Conservation (phyloP, 53 echinoderm and acorn worm genomes). For the Patiria pectinifera region DNA sequence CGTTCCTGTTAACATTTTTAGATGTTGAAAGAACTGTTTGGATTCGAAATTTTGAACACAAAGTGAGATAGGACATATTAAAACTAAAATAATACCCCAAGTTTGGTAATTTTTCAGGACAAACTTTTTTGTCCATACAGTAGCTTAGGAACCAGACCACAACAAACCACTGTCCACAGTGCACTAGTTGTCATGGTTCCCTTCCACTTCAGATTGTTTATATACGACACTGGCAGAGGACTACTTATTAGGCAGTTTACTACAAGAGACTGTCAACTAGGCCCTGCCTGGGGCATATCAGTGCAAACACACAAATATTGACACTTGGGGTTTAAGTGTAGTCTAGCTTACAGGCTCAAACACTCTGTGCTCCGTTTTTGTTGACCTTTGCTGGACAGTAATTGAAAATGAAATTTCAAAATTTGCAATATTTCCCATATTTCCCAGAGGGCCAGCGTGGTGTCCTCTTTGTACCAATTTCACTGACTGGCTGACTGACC, state of each 20-base stretch:
- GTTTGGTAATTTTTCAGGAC: not conserved
- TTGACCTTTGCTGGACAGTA: not conserved
- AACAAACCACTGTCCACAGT: not conserved
- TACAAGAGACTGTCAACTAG: not conserved
- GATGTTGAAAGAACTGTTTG: too few relatives aligned
- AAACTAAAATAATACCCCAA: not conserved
- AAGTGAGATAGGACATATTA: too few relatives aligned
- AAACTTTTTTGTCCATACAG: not conserved
- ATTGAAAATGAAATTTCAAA: not conserved
- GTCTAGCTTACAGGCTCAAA: not conserved
- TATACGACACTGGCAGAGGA: not conserved
- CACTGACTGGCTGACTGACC: too few relatives aligned
- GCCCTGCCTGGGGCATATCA: not conserved
- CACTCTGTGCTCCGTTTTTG: constrained; percentile 1
- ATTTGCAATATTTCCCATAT: too few relatives aligned
- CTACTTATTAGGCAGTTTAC: not conserved
- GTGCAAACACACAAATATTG: constrained; percentile 28
- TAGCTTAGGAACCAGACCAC: constrained; percentile 3
- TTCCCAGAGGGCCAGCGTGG: too few relatives aligned
- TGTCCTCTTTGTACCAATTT: too few relatives aligned
- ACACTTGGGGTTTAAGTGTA: not conserved
- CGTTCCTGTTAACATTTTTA: too few relatives aligned
- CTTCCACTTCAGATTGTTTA: constrained; percentile 4
- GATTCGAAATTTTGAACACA: too few relatives aligned
- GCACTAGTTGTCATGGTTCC: constrained; percentile 14